A percentile compares a stretch with the other conserved stretches of the same genome.
Evolutionary conservation across 2,797 vertebrate species (phyloP).

Genomic region (Numenius phaeopus): DNA sequence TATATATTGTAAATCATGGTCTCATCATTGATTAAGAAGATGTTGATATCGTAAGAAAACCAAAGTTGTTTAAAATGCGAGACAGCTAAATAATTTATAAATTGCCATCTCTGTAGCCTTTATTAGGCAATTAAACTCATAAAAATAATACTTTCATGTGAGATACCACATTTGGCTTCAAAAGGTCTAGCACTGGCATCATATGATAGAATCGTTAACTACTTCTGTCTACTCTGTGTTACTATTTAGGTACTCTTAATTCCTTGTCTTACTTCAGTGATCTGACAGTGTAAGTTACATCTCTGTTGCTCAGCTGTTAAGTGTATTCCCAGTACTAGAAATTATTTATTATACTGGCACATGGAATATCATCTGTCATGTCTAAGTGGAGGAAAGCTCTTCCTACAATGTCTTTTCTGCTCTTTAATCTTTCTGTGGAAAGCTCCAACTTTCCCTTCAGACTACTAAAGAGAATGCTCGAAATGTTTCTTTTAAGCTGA

Average conservation of each 20-base stretch:
- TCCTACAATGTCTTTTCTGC: background rate
- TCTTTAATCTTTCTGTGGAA: slow-evolving; percentile 44
- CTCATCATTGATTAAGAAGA: background rate
- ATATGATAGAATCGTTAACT: background rate
- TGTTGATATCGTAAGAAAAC: background rate
- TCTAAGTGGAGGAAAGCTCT: background rate
- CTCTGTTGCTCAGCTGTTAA: slow-evolving; percentile 23
- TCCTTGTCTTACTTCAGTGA: background rate
- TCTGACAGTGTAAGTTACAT: slow-evolving; percentile 32
- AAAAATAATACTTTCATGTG: background rate
- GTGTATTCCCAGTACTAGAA: slow-evolving; percentile 20
- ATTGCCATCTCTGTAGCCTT: background rate
- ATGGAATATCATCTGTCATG: slow-evolving; percentile 7
- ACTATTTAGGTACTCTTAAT: slow-evolving; percentile 5
- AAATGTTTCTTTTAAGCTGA: background rate
- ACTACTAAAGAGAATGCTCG: background rate
- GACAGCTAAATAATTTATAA: background rate
- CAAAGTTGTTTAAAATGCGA: background rate
- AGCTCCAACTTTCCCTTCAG: background rate
- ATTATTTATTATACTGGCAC: slow-evolving; percentile 59
- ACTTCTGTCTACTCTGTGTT: background rate
- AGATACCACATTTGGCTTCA: background rate
- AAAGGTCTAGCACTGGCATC: background rate
- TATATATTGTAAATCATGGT: background rate
- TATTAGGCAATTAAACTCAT: background rate